These are phyloP conservation scores for Anoura caudifer DNA, from an alignment of 2,113 vertebrate genomes.

Conservation along the genomic window DNA sequence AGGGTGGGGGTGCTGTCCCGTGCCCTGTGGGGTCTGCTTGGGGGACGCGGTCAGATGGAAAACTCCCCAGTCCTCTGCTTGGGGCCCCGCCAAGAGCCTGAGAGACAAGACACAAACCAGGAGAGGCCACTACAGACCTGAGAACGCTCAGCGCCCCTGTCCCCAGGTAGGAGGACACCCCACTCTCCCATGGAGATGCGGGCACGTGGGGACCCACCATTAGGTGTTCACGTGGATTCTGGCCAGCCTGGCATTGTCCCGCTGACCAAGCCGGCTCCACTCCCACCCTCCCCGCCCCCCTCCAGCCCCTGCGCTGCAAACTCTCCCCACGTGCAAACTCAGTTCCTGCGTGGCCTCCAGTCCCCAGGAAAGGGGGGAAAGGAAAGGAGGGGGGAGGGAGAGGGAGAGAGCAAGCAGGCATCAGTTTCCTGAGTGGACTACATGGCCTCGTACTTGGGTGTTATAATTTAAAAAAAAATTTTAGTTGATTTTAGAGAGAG, in stretches of 20 bases:
- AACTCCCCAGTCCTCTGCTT: neutral
- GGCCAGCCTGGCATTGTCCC: neutral
- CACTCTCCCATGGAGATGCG: rapidly evolving
- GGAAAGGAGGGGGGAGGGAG: neutral
- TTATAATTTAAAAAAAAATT: too few species aligned
- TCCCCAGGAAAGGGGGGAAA: neutral
- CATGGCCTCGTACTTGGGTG: rapidly evolving
- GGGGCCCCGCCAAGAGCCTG: neutral
- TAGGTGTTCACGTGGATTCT: rapidly evolving
- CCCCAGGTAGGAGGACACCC: neutral
- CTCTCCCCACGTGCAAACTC: neutral
- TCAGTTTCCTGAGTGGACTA: too few species aligned
- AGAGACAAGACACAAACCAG: neutral
- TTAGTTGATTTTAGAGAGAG: too few species aligned
- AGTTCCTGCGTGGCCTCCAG: rapidly evolving
- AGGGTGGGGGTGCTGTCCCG: neutral
- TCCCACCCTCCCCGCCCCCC: rapidly evolving
- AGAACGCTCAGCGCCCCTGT: neutral
- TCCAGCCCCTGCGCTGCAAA: too few species aligned
- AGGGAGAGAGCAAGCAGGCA: neutral
- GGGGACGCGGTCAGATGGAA: rapidly evolving
- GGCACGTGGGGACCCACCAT: rapidly evolving
- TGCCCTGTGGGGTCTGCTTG: neutral
- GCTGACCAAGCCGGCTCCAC: rapidly evolving
- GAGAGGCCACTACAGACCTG: neutral